Evolutionary conservation across 2,888 invertebrate species (phyloP), one percentile per base, ranked within the genome.

Genomic region (Arctia plantaginis): DNA sequence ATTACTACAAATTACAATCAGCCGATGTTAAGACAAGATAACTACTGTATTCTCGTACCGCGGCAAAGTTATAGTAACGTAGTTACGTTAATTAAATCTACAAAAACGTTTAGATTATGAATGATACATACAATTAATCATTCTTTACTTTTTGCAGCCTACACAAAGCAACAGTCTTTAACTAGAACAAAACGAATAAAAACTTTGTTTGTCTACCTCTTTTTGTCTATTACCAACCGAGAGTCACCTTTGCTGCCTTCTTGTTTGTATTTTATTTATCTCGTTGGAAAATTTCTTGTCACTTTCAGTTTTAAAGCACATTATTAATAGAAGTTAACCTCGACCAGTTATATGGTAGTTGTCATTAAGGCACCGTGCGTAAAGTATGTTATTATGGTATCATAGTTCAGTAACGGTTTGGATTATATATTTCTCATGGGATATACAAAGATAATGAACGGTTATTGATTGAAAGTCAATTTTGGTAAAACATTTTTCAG

Each of bases 261-360:
- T 18, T 23, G 23, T 51, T 51, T 1, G 65, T 39, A 33, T 39
- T 23, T 6, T n/a, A 39, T 66, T 39, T 35, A 23, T n/a, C 39
- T 23, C 23, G 39, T 39, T 35, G 4, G 65, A 33, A 35, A 66
- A 35, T 33, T 66, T 39, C n/a, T 66, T 59, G 66, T 47, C 71
- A 72, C 72, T 67, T 72, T 59, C 67, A 55, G 33, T 72, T 72
- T 72, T 30, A 64, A 66, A 15, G n/a, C 33, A 15, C 44, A 55
- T 18, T 66, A 66, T 72, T 59, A 67, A 67, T 67, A 67, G 66
- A 59, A 62, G 72, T 72, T 72, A 72, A 44, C 72, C 72, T 72
- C 72, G 67, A 72, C 67, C 44, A 30, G 59, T 27, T 15, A 35
- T 51, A 55, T 64, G 65, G 27, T 47, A n/a, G 39, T 55, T 66